Percentiles rank a stretch among this genome's conserved stretches.
Evolutionary conservation across 2,888 invertebrate genomes (phyloP).

Genomic region (Oconnorella tubifera): DNA sequence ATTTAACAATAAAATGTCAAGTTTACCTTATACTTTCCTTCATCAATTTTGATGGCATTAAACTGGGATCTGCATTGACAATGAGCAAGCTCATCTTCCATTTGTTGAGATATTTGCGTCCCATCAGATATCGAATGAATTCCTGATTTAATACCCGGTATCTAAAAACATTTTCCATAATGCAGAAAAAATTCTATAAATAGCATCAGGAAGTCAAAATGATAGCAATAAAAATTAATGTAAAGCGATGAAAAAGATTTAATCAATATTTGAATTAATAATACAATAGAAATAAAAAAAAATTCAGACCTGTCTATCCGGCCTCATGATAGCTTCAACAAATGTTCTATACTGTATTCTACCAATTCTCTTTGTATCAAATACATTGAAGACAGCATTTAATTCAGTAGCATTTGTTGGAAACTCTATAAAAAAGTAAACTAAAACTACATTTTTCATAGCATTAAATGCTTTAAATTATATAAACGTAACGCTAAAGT

Average conservation of each 20-base stretch:
- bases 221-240: too few relatives aligned
- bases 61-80: constrained; percentile 53
- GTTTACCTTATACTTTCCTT: constrained; percentile 53
- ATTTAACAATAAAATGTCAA: not conserved
- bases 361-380: constrained; percentile 48
- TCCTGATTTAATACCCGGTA: not conserved
- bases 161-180: not conserved
- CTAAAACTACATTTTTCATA: too few relatives aligned
- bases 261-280: too few relatives aligned
- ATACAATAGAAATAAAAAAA: too few relatives aligned
- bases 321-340: constrained; percentile 52
- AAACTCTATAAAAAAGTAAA: constrained; percentile 45
- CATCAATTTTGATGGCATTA: constrained; percentile 46
- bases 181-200: not conserved
- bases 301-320: constrained; percentile 45
- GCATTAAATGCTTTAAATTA: too few relatives aligned
- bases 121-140: constrained; percentile 1
- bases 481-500: too few relatives aligned
- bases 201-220: not conserved
- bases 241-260: too few relatives aligned
- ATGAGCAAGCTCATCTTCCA: constrained; percentile 50
- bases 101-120: constrained; percentile 47
- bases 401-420: constrained; percentile 54
- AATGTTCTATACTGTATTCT: constrained; percentile 54
- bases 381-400: constrained; percentile 56